Evolutionary conservation across 2,888 invertebrate species (phyloP), one percentile per base, ranked within the genome.

Genomic region (Drosophila suboccidentalis): DNA sequence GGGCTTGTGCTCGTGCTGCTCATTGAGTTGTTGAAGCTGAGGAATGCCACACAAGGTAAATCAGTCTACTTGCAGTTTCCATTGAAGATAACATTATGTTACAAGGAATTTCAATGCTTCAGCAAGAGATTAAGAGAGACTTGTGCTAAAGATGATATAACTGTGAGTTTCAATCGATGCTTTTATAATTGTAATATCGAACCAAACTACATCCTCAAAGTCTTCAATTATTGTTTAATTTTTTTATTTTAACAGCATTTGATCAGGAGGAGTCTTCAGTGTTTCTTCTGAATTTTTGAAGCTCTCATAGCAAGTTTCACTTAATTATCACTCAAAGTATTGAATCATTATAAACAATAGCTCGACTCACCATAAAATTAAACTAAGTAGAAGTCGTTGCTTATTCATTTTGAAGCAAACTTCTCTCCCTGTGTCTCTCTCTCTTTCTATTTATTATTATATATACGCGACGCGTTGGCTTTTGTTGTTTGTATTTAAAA

Each of bases 311-410:
- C 11, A 26, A 15, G 3, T 38, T 41, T 41, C 43, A 46, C 46
- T 41, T 17, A 11, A 44, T 34, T 32, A 43, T 47, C 34, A 43
- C 57, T 49, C 22, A 13, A 32, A 32, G 34, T 36, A 11, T 41
- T 57, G 9, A 36, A 29, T 39, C 10, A 17, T 39, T 32, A 13
- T 29, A 41, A 19, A 6, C 9, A 59, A 50, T 68, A 17, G 26
- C 11, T 49, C 0, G 62, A 90, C 91, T 91, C 71, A 91, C 91
- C 91, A 91, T 84, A 91, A 66, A 66, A 91, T 82, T 82, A 91
- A 78, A 75, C 91, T 87, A 73, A 91, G 65, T 65, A 89, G 73
- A 75, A 89, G 61, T 68, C 79, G 77, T 78, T 85, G 88, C 74
- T 82, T 80, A 66, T 71, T 86, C 91, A 91, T 91, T 57, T 78